Evolutionary conservation across 2,888 invertebrate genomes (phyloP).

Genomic region (Antheraea yamamai): DNA sequence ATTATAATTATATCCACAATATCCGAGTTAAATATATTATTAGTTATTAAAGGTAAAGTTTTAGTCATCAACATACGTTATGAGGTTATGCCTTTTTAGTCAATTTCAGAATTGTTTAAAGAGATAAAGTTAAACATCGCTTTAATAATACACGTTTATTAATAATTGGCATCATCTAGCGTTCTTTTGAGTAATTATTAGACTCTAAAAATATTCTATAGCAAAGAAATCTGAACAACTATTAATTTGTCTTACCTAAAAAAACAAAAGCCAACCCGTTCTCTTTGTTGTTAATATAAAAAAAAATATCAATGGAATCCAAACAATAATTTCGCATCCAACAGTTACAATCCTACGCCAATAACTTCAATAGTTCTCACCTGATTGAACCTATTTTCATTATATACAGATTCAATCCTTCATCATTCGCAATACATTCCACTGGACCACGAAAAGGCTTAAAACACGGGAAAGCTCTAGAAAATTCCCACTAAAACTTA

Average conservation of each 20-base stretch:
- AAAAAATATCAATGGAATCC: no score
- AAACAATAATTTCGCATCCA: not conserved
- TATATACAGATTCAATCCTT: not conserved
- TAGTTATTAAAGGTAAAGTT: not conserved
- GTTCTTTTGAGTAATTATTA: not conserved
- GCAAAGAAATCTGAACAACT: no score
- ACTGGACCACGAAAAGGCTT: constrained; percentile 7
- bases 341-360: not conserved
- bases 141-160: no score
- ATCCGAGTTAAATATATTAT: not conserved
- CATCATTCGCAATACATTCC: not conserved
- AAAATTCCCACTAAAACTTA: constrained; percentile 1
- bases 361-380: no score
- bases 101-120: not conserved
- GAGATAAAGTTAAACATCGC: no score
- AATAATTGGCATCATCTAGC: not conserved
- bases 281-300: no score
- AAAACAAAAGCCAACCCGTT: no score
- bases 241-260: no score
- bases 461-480: not conserved
- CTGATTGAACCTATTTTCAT: no score
- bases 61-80: not conserved
- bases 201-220: no score
- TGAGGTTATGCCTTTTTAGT: not conserved
- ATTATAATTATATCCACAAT: not conserved